These are phyloP conservation scores for Thyatira batis DNA, from an alignment of 2,888 invertebrate genomes.

Conservation along the genomic window DNA sequence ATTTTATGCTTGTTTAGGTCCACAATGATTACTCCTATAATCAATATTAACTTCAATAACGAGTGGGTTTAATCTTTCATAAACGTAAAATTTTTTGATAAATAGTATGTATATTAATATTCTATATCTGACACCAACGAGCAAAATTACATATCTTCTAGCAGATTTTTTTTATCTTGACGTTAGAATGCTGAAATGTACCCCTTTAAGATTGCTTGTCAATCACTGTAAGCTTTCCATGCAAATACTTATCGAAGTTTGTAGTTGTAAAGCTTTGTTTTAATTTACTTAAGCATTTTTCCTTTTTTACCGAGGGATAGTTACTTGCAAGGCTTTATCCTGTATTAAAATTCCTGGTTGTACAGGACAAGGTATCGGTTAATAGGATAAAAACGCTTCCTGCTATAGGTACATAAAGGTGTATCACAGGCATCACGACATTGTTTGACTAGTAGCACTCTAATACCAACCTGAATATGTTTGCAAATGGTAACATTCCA, in stretches of 20 bases:
- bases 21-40: constrained; percentile 1
- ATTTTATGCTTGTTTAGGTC: background rate
- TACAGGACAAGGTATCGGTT: constrained; percentile 26
- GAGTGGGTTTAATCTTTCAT: constrained; percentile 22
- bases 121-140: too few species aligned
- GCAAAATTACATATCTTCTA: too few species aligned
- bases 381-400: constrained; percentile 47
- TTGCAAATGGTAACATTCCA: constrained; percentile 66
- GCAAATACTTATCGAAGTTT: background rate
- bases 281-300: too few species aligned
- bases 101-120: too few species aligned
- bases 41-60: constrained; percentile 12
- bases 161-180: too few species aligned
- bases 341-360: constrained; percentile 30
- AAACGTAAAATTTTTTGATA: constrained; percentile 12
- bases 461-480: constrained; percentile 35
- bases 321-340: constrained; percentile 35
- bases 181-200: background rate
- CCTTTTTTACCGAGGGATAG: background rate
- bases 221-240: background rate
- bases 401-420: constrained; percentile 14
- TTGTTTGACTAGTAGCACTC: constrained; percentile 20
- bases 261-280: too few species aligned
- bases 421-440: constrained; percentile 19
- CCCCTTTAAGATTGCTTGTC: background rate